Evolutionary conservation across 2,113 vertebrate species (phyloP).

Genomic region (Lasiurus borealis): DNA sequence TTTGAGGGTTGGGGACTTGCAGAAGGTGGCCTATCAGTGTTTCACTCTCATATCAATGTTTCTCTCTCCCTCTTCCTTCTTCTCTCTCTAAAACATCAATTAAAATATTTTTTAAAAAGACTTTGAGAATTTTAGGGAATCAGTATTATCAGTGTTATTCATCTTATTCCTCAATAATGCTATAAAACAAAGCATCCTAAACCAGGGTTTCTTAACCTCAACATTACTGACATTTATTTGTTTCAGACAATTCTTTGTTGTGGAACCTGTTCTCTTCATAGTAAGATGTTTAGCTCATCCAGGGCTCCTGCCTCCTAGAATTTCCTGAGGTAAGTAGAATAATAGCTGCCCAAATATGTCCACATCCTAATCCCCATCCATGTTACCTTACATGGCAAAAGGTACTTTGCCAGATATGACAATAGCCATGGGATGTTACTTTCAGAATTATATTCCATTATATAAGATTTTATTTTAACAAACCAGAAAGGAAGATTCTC

Average conservation of each 20-base stretch:
- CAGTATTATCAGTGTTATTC: not conserved
- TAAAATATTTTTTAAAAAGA: not conserved
- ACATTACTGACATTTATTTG: not conserved
- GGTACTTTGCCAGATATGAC: not conserved
- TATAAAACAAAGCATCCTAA: not conserved
- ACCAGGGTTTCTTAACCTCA: not conserved
- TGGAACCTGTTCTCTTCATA: not conserved
- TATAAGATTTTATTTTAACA: not conserved
- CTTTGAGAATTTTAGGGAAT: conserved; percentile 5
- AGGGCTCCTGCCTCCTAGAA: not conserved
- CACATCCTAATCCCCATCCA: not conserved
- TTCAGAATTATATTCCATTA: not conserved
- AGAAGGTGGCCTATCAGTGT: too few relatives aligned
- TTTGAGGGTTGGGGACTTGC: not conserved
- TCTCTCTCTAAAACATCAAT: too few relatives aligned
- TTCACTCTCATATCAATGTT: too few relatives aligned
- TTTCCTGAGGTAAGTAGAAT: not conserved
- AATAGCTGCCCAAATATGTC: not conserved
- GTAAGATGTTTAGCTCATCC: not conserved
- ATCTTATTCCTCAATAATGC: not conserved
- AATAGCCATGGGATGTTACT: not conserved
- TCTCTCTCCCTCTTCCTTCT: too few relatives aligned
- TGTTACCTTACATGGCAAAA: not conserved
- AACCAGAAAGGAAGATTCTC: not conserved
- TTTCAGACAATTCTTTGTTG: not conserved